These are phyloP conservation scores for Bombus ignitus DNA, from an alignment of 1,140 invertebrate species.

Conservation along the genomic window DNA sequence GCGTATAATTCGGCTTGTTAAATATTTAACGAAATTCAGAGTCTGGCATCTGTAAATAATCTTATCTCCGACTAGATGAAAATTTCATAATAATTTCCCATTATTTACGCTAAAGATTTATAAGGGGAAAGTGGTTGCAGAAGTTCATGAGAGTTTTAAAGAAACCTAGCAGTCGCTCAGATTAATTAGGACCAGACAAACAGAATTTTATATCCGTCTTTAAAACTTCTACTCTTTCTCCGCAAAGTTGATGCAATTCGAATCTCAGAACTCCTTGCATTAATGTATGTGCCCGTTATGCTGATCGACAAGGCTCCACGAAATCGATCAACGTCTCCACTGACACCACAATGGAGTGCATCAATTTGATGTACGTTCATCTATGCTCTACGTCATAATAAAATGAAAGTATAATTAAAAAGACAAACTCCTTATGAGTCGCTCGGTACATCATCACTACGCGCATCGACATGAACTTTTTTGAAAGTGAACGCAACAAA, in stretches of 20 bases:
- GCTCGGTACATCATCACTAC: too few relatives aligned
- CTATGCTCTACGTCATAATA: too few relatives aligned
- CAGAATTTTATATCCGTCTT: constrained; percentile 8
- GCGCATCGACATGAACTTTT: too few relatives aligned
- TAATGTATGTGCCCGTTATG: too few relatives aligned
- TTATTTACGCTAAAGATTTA: constrained; percentile 3
- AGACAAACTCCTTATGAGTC: too few relatives aligned
- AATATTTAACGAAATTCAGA: constrained; percentile 12
- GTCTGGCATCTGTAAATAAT: neutral
- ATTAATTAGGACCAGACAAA: constrained; percentile 6
- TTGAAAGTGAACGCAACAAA: too few relatives aligned
- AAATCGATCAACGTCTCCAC: too few relatives aligned
- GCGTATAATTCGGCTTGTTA: neutral
- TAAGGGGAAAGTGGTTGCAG: constrained; percentile 6
- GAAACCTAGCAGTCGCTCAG: neutral
- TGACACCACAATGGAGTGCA: too few relatives aligned
- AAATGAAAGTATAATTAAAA: too few relatives aligned
- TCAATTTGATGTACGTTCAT: too few relatives aligned
- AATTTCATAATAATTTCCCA: neutral
- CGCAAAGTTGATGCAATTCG: neutral
- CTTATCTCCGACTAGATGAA: neutral
- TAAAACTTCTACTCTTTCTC: neutral
- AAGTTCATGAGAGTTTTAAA: constrained; percentile 8
- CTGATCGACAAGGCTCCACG: too few relatives aligned
- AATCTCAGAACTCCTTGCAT: too few relatives aligned